Percentiles rank a stretch among this genome's conserved stretches.
These are phyloP conservation scores for Puffinus mauretanicus DNA, from an alignment of 2,113 vertebrate species.

Conservation along the genomic window DNA sequence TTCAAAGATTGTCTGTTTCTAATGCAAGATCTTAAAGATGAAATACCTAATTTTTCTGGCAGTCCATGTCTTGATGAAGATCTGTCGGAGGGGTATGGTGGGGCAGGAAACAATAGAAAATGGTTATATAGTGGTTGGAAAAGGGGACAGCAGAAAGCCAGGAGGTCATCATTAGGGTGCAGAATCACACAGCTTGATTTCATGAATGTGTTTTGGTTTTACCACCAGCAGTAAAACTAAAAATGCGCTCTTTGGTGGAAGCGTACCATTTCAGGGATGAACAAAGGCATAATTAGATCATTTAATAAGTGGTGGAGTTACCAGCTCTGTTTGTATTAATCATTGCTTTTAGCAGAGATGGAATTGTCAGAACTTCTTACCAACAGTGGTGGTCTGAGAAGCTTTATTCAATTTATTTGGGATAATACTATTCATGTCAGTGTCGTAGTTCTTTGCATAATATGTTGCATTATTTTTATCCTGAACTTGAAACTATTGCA, in stretches of 20 bases:
- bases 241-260: not conserved
- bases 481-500: not conserved
- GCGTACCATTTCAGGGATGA: constrained; percentile 30
- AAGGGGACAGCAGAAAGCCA: not conserved
- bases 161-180: not conserved
- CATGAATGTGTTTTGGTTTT: constrained; percentile 21
- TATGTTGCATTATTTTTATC: not conserved
- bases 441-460: not conserved
- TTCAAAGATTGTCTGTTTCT: not conserved
- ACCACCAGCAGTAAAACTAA: constrained; percentile 9
- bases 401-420: not conserved
- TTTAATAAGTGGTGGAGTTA: constrained; percentile 12
- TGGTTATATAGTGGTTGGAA: not conserved
- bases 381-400: not conserved
- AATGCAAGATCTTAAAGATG: not conserved
- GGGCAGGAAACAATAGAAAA: not conserved
- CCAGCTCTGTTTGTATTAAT: not conserved
- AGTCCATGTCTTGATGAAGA: not conserved
- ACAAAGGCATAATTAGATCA: constrained; percentile 20
- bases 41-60: not conserved
- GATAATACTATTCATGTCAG: not conserved
- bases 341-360: not conserved
- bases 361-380: not conserved
- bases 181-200: not conserved
- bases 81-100: fast-evolving